Evolutionary conservation across 2,797 vertebrate species (phyloP).

Genomic region (Hapalemur alaotrensis): DNA sequence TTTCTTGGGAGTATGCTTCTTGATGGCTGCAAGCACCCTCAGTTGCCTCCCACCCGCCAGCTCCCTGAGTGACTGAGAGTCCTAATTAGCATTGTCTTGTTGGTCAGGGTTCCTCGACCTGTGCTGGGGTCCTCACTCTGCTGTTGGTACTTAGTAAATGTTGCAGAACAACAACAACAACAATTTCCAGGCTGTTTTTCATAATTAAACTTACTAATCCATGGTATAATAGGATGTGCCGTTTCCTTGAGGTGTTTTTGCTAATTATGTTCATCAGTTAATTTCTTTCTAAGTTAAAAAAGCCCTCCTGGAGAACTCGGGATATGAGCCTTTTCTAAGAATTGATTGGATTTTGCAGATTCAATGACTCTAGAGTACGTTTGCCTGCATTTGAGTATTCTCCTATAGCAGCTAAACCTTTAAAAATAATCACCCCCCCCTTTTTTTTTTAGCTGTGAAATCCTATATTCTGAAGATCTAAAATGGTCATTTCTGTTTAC

Average conservation of each 20-base stretch:
- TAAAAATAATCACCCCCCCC: background rate
- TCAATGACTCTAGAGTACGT: background rate
- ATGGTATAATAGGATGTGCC: background rate
- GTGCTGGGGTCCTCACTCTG: background rate
- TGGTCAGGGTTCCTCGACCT: background rate
- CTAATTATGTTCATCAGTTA: background rate
- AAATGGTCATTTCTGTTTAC: conserved; percentile 1
- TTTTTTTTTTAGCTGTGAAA: background rate
- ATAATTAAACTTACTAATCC: conserved; percentile 3
- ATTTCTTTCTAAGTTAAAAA: conserved; percentile 7
- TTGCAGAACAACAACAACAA: background rate
- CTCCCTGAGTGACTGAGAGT: background rate
- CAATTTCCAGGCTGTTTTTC: background rate
- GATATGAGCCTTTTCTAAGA: background rate
- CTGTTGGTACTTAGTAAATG: background rate
- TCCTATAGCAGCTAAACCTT: background rate
- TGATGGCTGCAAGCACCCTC: background rate
- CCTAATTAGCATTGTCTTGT: background rate
- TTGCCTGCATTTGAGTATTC: background rate
- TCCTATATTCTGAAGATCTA: background rate
- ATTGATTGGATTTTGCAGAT: background rate
- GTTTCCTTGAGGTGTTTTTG: background rate
- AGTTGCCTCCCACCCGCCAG: background rate
- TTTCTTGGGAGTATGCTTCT: background rate
- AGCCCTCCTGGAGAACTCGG: background rate